These are phyloP conservation scores for Rhegmatorhina hoffmannsi DNA, from an alignment of 2,113 vertebrate genomes.

Conservation along the genomic window DNA sequence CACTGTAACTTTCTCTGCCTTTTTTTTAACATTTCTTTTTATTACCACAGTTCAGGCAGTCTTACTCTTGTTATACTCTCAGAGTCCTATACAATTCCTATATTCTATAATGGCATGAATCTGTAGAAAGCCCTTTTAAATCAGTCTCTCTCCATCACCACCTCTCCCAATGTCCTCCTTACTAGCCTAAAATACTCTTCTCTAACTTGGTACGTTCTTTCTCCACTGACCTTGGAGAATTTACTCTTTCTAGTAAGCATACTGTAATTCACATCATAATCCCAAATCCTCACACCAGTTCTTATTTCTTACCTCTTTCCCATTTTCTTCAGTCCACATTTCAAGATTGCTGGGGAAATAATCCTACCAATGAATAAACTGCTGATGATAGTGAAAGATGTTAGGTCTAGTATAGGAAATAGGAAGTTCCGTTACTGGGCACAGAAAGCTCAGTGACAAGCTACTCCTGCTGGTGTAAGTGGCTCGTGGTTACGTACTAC, in stretches of 20 bases:
- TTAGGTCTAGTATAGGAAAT: not conserved
- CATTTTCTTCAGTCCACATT: not conserved
- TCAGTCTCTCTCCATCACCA: not conserved
- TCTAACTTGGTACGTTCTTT: not conserved
- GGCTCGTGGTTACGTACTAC: not conserved
- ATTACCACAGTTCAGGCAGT: not conserved
- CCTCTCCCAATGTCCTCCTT: not conserved
- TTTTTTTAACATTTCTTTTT: not conserved
- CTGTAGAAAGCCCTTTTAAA: not conserved
- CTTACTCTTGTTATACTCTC: not conserved
- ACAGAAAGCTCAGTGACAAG: not conserved
- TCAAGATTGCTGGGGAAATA: slow-evolving; percentile 7
- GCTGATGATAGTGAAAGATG: not conserved
- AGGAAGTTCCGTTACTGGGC: not conserved
- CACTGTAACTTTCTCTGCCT: not conserved
- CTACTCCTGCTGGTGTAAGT: not conserved
- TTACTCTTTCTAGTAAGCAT: not conserved
- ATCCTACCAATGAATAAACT: not conserved
- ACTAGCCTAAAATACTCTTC: not conserved
- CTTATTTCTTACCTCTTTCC: slow-evolving; percentile 21
- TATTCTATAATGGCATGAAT: not conserved
- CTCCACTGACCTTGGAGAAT: not conserved
- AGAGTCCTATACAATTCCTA: not conserved
- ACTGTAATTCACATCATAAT: not conserved
- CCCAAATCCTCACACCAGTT: not conserved